Conservation (phyloP, 2,888 invertebrate species). For the Leptinotarsa haldemani region DNA sequence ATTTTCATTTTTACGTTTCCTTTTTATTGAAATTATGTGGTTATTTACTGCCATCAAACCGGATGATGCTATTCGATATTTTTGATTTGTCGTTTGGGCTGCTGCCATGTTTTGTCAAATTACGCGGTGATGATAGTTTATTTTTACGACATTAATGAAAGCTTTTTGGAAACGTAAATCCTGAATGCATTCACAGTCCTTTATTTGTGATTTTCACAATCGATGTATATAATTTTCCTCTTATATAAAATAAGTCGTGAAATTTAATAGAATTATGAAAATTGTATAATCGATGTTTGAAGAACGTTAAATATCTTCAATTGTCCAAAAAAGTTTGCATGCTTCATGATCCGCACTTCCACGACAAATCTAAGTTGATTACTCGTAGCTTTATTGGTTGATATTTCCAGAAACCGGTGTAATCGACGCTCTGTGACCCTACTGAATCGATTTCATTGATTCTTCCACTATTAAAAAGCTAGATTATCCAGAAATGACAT, state of each 20-base stretch:
- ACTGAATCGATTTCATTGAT: too few species aligned
- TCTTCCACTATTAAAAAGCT: too few species aligned
- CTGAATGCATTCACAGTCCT: not conserved
- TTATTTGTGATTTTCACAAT: not conserved
- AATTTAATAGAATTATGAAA: too few species aligned
- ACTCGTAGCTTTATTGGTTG: too few species aligned
- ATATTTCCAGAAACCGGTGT: too few species aligned
- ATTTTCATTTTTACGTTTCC: constrained; percentile 59
- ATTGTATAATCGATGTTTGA: too few species aligned
- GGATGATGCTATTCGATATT: constrained; percentile 49
- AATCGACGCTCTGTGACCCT: too few species aligned
- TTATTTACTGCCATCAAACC: constrained; percentile 55
- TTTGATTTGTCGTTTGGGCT: constrained; percentile 44
- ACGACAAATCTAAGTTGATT: too few species aligned
- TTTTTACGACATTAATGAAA: constrained; percentile 8
- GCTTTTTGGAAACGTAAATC: constrained; percentile 5
- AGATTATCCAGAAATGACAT: too few species aligned
- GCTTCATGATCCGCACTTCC: too few species aligned
- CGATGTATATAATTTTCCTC: not conserved
- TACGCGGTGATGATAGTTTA: constrained; percentile 19
- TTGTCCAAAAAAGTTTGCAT: too few species aligned
- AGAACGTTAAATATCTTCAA: too few species aligned
- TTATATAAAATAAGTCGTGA: not conserved
- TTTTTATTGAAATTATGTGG: constrained; percentile 57
- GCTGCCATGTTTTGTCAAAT: constrained; percentile 45